These are phyloP conservation scores for Sminthurides aquaticus DNA, from an alignment of 2,888 invertebrate genomes.

Conservation along the genomic window DNA sequence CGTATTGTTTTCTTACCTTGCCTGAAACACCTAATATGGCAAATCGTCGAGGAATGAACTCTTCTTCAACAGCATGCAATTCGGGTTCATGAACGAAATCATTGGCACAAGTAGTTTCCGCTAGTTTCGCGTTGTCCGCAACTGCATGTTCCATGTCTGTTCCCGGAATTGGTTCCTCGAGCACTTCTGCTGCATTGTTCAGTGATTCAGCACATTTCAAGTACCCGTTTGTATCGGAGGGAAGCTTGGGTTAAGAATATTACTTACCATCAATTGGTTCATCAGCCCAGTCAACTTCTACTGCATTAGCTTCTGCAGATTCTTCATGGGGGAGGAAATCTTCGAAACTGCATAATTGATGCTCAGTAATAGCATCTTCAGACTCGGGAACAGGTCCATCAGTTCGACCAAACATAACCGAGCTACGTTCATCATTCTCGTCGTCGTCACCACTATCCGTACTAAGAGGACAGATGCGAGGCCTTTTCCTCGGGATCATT, in stretches of 20 bases:
- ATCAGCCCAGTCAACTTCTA: slow-evolving; percentile 16
- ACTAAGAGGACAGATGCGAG: neutral
- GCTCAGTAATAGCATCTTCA: neutral
- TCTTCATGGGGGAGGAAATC: slow-evolving; percentile 3
- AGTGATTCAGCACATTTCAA: no score
- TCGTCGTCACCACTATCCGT: neutral
- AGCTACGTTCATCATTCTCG: neutral
- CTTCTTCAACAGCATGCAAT: no score
- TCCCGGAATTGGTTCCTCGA: no score
- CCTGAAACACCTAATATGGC: neutral
- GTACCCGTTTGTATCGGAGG: no score
- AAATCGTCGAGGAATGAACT: neutral
- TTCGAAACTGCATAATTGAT: neutral
- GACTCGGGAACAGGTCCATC: no score
- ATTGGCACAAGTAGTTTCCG: no score
- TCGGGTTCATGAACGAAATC: neutral
- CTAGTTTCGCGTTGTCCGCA: no score
- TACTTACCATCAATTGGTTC: neutral
- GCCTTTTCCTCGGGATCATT: neutral
- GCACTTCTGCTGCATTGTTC: no score
- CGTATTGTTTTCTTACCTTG: neutral
- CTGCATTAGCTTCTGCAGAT: slow-evolving; percentile 1
- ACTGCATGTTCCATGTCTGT: no score
- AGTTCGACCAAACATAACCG: neutral
- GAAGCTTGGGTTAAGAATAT: no score